A percentile compares a stretch with the other conserved stretches of the same genome.
phyloP scores from a whole-genome alignment of 2,113 vertebrate species.

The Thamnaconus septentrionalis region DNA sequence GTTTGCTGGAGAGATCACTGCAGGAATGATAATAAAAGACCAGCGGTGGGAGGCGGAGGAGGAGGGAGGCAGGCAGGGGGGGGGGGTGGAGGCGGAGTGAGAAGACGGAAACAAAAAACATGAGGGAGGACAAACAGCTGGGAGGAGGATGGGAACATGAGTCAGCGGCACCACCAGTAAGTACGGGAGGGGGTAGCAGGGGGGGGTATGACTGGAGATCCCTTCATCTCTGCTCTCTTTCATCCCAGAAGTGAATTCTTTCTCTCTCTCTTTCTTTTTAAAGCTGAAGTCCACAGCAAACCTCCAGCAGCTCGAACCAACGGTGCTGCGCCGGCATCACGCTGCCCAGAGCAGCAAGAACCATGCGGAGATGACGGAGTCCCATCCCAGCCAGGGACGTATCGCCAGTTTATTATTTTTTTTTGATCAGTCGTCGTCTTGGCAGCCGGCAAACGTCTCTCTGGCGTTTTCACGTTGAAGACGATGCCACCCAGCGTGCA shows the following conservation, averaged over 20 bases:
- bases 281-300: no score
- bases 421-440: no score
- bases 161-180: background rate
- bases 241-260: background rate
- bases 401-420: no score
- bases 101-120: background rate
- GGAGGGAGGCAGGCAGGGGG: background rate
- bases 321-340: no score
- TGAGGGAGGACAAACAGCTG: background rate
- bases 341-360: no score
- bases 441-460: no score
- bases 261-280: no score
- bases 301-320: no score
- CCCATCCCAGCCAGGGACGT: no score
- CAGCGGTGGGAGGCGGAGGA: background rate
- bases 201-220: slow-evolving; percentile 23
- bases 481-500: no score
- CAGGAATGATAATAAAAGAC: slow-evolving; percentile 46
- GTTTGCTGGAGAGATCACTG: slow-evolving; percentile 45
- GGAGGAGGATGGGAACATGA: background rate
- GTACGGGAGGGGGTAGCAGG: background rate
- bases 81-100: background rate
- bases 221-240: slow-evolving; percentile 6
- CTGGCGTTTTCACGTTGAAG: no score
- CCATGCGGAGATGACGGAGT: no score